Evolutionary conservation across 2,888 invertebrate species (phyloP).

Genomic region (Scelioninae gen. 2): DNA sequence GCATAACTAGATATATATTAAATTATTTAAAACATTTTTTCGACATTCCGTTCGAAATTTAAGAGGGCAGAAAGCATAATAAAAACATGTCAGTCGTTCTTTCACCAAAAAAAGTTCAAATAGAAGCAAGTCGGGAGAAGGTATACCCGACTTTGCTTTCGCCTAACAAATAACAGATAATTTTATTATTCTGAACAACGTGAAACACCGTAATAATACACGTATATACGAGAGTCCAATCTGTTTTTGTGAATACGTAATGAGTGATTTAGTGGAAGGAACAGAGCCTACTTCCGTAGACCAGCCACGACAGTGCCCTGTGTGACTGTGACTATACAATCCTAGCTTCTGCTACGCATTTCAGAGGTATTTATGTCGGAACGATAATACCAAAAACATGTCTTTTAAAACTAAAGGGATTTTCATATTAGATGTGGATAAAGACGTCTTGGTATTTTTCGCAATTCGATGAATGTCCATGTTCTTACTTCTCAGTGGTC

Average conservation of each 20-base stretch:
- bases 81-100: conserved; percentile 49
- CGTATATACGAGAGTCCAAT: conserved; percentile 70
- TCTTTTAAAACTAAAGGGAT: conserved; percentile 66
- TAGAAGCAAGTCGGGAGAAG: conserved; percentile 74
- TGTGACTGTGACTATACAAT: conserved; percentile 75
- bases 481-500: conserved; percentile 18
- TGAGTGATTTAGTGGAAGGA: conserved; percentile 74
- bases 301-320: conserved; percentile 75
- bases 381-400: conserved; percentile 74
- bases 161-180: conserved; percentile 57
- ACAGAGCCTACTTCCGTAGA: conserved; percentile 75
- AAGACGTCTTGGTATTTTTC: conserved; percentile 40
- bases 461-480: conserved; percentile 28
- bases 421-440: conserved; percentile 21
- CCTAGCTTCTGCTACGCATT: conserved; percentile 75
- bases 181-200: conserved; percentile 53
- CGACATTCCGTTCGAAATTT: too few relatives aligned
- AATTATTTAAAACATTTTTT: too few relatives aligned
- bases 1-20: conserved; percentile 18
- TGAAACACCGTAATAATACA: conserved; percentile 53
- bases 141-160: conserved; percentile 75
- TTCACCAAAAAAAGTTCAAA: conserved; percentile 38
- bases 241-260: conserved; percentile 70
- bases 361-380: conserved; percentile 75
- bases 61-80: conserved; percentile 15